A percentile compares a stretch with the other conserved stretches of the same genome.
These are phyloP conservation scores for Ruditapes philippinarum DNA, from an alignment of 1,140 invertebrate genomes.

Conservation along the genomic window DNA sequence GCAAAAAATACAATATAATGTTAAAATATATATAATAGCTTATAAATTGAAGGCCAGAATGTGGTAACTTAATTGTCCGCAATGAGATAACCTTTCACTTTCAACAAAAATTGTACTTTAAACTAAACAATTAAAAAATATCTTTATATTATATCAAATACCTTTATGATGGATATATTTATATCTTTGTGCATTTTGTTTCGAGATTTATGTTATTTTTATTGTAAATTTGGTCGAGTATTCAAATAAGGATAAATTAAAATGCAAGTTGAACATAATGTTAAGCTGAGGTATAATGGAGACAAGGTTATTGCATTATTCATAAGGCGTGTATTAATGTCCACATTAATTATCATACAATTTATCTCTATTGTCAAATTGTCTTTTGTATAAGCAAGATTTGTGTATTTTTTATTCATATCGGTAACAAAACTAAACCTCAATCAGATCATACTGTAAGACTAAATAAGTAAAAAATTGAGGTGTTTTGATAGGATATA, in stretches of 20 bases:
- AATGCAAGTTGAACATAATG: background rate
- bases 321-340: conserved; percentile 7
- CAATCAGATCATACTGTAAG: background rate
- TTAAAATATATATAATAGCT: too few relatives aligned
- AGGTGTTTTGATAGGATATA: too few relatives aligned
- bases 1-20: too few relatives aligned
- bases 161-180: too few relatives aligned
- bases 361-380: conserved; percentile 34
- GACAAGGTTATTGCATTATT: conserved; percentile 24
- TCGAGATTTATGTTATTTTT: conserved; percentile 9
- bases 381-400: conserved; percentile 33
- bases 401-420: conserved; percentile 43
- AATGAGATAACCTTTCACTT: too few relatives aligned
- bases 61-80: too few relatives aligned
- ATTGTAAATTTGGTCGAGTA: background rate
- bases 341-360: conserved; percentile 40
- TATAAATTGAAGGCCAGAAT: too few relatives aligned
- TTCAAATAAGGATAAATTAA: background rate
- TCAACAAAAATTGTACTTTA: too few relatives aligned
- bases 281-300: conserved; percentile 8
- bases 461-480: too few relatives aligned
- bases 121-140: too few relatives aligned
- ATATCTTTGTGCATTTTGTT: background rate
- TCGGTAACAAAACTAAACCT: background rate
- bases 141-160: too few relatives aligned